Conservation (phyloP, 2,113 vertebrate species). For the Hiodon alosoides region DNA sequence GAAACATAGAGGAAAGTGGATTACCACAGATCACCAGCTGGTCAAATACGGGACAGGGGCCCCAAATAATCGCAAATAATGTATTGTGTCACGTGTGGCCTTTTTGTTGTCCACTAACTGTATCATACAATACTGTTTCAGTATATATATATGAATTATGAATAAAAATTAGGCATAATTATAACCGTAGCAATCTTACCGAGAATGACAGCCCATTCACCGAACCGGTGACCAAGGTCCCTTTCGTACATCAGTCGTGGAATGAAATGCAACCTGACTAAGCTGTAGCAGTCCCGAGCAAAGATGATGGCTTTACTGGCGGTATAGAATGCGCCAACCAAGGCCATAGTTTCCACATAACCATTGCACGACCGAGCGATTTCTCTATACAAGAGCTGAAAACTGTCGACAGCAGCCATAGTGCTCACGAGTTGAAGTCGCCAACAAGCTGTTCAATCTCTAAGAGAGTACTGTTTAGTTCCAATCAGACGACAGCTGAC, state of each 20-base stretch:
- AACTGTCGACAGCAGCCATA: conserved; percentile 94
- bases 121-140: no score
- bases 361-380: conserved; percentile 75
- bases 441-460: background rate
- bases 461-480: background rate
- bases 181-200: conserved; percentile 62
- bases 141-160: no score
- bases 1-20: no score
- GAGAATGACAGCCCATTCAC: conserved; percentile 83
- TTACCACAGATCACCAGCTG: no score
- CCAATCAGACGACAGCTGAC: no score
- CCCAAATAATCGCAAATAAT: no score
- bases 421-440: conserved; percentile 10
- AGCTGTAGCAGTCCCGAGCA: conserved; percentile 64
- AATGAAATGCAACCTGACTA: conserved; percentile 75
- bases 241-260: conserved; percentile 61
- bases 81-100: no score
- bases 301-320: conserved; percentile 64
- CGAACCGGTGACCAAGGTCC: conserved; percentile 72
- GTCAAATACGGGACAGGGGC: no score
- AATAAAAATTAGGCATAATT: no score
- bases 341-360: conserved; percentile 77
- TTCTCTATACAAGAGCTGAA: conserved; percentile 79
- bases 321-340: conserved; percentile 82
- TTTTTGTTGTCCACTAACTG: no score